phyloP scores from a whole-genome alignment of 2,797 vertebrate species.

The Chromis chromis region DNA sequence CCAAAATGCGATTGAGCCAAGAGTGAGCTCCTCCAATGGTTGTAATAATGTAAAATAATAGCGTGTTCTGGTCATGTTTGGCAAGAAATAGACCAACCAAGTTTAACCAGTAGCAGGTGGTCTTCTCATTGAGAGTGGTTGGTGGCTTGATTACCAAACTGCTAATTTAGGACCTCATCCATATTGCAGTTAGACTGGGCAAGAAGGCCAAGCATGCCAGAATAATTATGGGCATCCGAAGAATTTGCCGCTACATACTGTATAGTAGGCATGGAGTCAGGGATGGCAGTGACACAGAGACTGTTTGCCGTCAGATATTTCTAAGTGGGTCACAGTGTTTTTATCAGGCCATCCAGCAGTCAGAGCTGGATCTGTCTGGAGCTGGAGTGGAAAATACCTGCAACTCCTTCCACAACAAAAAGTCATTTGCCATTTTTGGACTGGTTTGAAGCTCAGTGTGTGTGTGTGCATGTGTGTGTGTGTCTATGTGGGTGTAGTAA shows the following conservation, averaged over 20 bases:
- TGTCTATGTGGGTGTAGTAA: neutral
- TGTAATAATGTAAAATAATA: slow-evolving; percentile 18
- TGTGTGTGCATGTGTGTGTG: slow-evolving; percentile 12
- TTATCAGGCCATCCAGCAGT: slow-evolving; percentile 47
- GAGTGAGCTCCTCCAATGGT: neutral
- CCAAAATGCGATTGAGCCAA: slow-evolving; percentile 8
- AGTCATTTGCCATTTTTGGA: slow-evolving; percentile 34
- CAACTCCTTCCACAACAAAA: slow-evolving; percentile 46
- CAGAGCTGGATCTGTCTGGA: slow-evolving; percentile 38
- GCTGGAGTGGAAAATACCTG: slow-evolving; percentile 71
- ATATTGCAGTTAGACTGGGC: slow-evolving; percentile 10
- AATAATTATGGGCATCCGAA: slow-evolving; percentile 41
- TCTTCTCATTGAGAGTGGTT: slow-evolving; percentile 28
- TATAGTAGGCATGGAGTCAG: slow-evolving; percentile 23
- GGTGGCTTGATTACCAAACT: slow-evolving; percentile 43
- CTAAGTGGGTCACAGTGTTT: slow-evolving; percentile 59
- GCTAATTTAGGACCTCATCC: slow-evolving; percentile 37
- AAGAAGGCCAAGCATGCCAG: slow-evolving; percentile 34
- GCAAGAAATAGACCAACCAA: slow-evolving; percentile 6
- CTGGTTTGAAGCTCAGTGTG: slow-evolving; percentile 10
- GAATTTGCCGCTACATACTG: slow-evolving; percentile 37
- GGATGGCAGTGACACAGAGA: slow-evolving; percentile 17
- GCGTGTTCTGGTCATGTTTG: slow-evolving; percentile 37
- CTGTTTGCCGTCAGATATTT: slow-evolving; percentile 36
- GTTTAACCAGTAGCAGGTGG: slow-evolving; percentile 54